Conservation (phyloP, 2,888 invertebrate genomes). For the Podabrus alpinus region DNA sequence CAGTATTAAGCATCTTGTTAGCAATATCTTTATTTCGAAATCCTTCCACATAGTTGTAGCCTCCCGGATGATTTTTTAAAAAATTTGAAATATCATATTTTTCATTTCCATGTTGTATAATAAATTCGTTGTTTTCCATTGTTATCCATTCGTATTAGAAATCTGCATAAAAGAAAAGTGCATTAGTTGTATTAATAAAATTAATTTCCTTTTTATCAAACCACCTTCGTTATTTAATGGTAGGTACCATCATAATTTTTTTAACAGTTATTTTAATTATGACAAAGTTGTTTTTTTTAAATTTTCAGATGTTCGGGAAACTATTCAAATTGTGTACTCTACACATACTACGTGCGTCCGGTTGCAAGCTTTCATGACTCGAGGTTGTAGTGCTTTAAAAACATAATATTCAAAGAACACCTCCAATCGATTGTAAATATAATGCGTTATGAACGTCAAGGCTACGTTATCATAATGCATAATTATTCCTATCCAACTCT, state of each 20-base stretch:
- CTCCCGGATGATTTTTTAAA: conserved; percentile 75
- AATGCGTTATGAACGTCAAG: conserved; percentile 1
- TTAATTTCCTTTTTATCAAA: not conserved
- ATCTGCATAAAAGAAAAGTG: conserved; percentile 3
- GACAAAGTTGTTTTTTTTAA: not conserved
- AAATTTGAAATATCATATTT: conserved; percentile 70
- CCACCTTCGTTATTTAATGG: not conserved
- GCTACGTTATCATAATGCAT: not conserved
- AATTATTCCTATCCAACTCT: not conserved
- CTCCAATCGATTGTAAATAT: conserved; percentile 18
- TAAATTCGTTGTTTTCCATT: conserved; percentile 15
- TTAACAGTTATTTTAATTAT: not conserved
- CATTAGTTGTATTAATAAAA: not conserved
- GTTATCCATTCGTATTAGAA: conserved; percentile 4
- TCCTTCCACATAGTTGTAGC: conserved; percentile 64
- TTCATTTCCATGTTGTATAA: conserved; percentile 44
- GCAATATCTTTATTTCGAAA: conserved; percentile 62
- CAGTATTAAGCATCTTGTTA: conserved; percentile 60
- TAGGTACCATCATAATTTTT: not conserved
- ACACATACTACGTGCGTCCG: conserved; percentile 12
- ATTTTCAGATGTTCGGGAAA: not conserved
- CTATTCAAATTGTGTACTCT: not conserved
- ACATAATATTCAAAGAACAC: conserved; percentile 10
- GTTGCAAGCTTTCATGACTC: conserved; percentile 25
- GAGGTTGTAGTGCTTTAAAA: conserved; percentile 11